Conservation (phyloP, 2,797 vertebrate species). For the Spatula clypeata region DNA sequence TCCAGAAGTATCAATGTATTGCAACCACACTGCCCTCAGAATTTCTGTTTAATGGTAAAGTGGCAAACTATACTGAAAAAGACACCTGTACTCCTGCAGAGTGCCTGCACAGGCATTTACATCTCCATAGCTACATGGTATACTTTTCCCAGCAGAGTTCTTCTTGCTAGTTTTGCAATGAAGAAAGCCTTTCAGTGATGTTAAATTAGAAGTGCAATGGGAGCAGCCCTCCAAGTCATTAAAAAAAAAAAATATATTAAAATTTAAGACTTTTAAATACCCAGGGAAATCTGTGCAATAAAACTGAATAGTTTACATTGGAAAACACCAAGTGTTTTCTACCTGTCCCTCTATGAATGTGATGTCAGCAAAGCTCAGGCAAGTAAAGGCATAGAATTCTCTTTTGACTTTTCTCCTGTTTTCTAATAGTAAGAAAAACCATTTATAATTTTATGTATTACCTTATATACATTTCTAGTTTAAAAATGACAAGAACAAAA, state of each 20-base stretch:
- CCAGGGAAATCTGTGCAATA: neutral
- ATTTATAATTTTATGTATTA: neutral
- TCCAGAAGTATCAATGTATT: neutral
- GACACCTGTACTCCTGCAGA: neutral
- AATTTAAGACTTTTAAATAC: neutral
- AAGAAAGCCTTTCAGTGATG: conserved; percentile 11
- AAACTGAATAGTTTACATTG: neutral
- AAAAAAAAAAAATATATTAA: conserved; percentile 23
- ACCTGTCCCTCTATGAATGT: neutral
- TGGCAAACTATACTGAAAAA: neutral
- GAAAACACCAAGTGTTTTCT: neutral
- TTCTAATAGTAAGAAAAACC: neutral
- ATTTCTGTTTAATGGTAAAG: neutral
- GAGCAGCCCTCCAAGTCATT: neutral
- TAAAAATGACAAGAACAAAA: neutral
- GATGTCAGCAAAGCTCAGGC: neutral
- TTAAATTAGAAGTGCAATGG: neutral
- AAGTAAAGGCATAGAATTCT: neutral
- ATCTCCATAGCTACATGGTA: neutral
- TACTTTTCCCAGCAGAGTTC: neutral
- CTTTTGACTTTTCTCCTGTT: neutral
- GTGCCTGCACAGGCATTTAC: neutral
- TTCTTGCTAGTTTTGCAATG: neutral
- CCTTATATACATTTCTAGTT: neutral
- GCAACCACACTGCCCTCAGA: neutral